Evolutionary conservation across 1,140 invertebrate species (phyloP).

Genomic region (Drosophila burlai): DNA sequence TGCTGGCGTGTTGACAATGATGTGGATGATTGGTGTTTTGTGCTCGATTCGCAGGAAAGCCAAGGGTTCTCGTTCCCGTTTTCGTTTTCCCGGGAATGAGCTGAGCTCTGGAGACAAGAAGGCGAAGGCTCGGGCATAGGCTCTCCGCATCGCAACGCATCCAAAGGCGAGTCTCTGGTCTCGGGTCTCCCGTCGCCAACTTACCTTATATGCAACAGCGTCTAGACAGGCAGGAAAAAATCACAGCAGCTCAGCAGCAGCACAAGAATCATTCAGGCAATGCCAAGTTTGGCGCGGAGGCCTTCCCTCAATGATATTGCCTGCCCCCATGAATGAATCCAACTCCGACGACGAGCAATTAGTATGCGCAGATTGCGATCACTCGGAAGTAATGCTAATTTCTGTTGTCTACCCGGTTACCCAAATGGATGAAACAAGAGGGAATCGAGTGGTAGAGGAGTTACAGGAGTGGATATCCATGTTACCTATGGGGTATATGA

Average conservation of each 20-base stretch:
- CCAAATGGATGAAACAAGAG: constrained; percentile 25
- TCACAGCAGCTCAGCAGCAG: constrained; percentile 50
- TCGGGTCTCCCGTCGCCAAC: constrained; percentile 52
- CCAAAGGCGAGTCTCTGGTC: constrained; percentile 9
- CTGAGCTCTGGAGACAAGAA: constrained; percentile 32
- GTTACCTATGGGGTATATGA: constrained; percentile 12
- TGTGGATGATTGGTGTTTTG: constrained; percentile 78
- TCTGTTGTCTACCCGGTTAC: constrained; percentile 48
- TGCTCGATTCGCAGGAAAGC: constrained; percentile 71
- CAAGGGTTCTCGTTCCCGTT: constrained; percentile 51
- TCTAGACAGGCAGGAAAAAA: constrained; percentile 78
- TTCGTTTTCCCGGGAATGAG: constrained; percentile 48
- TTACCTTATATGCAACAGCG: constrained; percentile 69
- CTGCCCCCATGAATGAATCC: constrained; percentile 73
- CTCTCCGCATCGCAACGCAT: constrained; percentile 23
- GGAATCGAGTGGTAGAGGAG: not conserved
- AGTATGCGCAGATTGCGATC: constrained; percentile 84
- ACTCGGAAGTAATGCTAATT: constrained; percentile 85
- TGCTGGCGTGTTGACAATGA: constrained; percentile 76
- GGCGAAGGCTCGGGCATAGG: not conserved
- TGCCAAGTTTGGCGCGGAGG: constrained; percentile 69
- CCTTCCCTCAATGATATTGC: constrained; percentile 70
- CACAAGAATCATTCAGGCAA: constrained; percentile 75
- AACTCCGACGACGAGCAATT: constrained; percentile 62
- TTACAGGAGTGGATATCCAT: not conserved